A percentile compares a stretch with the other conserved stretches of the same genome.
Conservation (phyloP, 2,888 invertebrate species). For the Torymus tubicola region DNA sequence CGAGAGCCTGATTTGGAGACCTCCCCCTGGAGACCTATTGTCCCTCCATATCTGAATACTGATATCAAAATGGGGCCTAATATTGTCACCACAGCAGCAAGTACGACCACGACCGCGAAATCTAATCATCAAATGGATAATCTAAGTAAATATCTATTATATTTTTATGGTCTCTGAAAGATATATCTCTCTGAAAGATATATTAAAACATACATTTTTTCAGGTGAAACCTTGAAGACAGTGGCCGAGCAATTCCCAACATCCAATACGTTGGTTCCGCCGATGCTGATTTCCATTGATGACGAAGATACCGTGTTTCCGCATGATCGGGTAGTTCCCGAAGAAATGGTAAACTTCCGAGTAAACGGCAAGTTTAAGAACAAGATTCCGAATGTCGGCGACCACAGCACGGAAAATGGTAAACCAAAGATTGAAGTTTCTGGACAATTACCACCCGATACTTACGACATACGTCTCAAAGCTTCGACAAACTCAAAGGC, state of each 20-base stretch:
- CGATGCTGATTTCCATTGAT: slow-evolving; percentile 39
- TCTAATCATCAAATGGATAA: slow-evolving; percentile 1
- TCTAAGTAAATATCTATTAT: slow-evolving; percentile 18
- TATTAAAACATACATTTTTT: not conserved
- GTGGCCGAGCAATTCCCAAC: slow-evolving; percentile 8
- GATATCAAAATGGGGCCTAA: slow-evolving; percentile 64
- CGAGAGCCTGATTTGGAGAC: slow-evolving; percentile 72
- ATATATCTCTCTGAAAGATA: not conserved
- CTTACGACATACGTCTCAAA: slow-evolving; percentile 68
- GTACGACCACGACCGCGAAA: not conserved
- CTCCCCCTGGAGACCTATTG: slow-evolving; percentile 74
- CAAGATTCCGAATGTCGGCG: slow-evolving; percentile 60
- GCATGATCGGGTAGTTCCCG: slow-evolving; percentile 69
- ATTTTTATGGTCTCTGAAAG: too few species aligned
- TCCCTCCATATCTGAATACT: slow-evolving; percentile 68
- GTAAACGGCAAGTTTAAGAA: slow-evolving; percentile 72
- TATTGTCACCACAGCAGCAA: slow-evolving; percentile 28
- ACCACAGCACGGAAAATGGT: slow-evolving; percentile 35
- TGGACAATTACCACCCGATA: slow-evolving; percentile 69
- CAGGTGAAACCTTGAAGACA: not conserved
- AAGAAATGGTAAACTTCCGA: slow-evolving; percentile 68
- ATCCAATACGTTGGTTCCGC: slow-evolving; percentile 40
- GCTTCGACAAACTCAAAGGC: slow-evolving; percentile 61
- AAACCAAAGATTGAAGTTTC: slow-evolving; percentile 69
- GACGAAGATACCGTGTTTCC: slow-evolving; percentile 68